These are phyloP conservation scores for Parazoanthus darwini DNA, from an alignment of 92 coral and sea anemone genomes.

Conservation along the genomic window DNA sequence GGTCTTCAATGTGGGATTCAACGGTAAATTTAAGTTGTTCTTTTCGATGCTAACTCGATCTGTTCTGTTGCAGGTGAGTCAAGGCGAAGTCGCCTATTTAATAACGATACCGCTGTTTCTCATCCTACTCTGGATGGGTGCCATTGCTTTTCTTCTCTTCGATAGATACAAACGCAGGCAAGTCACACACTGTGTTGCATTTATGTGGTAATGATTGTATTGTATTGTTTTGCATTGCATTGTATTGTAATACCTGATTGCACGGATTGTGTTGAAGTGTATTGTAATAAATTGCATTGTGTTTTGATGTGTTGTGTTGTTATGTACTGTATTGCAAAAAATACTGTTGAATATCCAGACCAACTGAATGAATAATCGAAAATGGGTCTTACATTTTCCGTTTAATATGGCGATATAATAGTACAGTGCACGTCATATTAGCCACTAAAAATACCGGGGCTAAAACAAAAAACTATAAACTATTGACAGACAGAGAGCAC, in stretches of 20 bases:
- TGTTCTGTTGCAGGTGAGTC: constrained; percentile 56
- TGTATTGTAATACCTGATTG: no score
- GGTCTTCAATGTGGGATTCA: no score
- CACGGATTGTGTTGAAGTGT: background rate
- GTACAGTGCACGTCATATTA: no score
- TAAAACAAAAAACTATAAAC: no score
- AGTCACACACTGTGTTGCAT: background rate
- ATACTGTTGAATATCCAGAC: no score
- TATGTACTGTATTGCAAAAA: background rate
- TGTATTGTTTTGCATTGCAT: background rate
- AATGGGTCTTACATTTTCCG: no score
- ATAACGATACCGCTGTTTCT: constrained; percentile 66
- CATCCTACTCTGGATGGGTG: constrained; percentile 68
- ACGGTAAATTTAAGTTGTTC: no score
- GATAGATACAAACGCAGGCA: constrained; percentile 90
- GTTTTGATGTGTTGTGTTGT: background rate
- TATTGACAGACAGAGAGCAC: no score
- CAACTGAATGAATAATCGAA: no score
- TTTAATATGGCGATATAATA: no score
- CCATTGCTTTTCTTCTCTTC: constrained; percentile 62
- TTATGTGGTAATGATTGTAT: background rate
- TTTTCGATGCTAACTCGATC: background rate
- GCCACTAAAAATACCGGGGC: no score
- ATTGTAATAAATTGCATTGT: background rate
- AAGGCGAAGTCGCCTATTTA: constrained; percentile 63